Evolutionary conservation across 1,140 invertebrate species (phyloP).

Genomic region (Apocrypta bakeri): DNA sequence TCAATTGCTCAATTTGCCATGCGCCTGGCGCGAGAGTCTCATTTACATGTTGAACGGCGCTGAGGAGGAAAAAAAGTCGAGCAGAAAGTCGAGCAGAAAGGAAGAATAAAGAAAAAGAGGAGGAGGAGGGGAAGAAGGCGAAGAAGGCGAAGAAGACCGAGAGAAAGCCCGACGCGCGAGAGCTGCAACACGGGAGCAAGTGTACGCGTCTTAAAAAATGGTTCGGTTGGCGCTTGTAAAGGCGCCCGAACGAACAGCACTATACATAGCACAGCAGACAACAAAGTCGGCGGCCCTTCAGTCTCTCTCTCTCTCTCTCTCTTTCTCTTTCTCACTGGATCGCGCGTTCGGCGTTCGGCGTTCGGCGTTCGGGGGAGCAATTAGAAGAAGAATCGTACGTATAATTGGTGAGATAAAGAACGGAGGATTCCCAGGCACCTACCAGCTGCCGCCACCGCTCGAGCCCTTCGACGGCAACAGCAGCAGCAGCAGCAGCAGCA

Average conservation of each 20-base stretch:
- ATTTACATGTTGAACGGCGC: constrained; percentile 29
- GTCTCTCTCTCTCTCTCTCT: background rate
- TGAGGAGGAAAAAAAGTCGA: background rate
- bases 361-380: constrained; percentile 6
- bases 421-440: constrained; percentile 67
- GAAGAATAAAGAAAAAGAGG: background rate
- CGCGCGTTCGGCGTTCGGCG: no score
- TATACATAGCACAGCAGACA: background rate
- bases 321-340: background rate
- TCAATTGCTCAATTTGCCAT: constrained; percentile 40
- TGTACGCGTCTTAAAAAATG: constrained; percentile 16
- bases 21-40: background rate
- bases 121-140: background rate
- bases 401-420: constrained; percentile 67
- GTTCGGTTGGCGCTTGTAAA: constrained; percentile 26
- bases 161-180: background rate
- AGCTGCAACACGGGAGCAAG: background rate
- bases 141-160: background rate
- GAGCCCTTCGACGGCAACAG: constrained; percentile 17
- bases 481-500: no score
- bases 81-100: background rate
- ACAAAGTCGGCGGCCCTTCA: background rate
- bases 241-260: background rate
- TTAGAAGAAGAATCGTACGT: constrained; percentile 47
- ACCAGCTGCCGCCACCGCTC: constrained; percentile 61